A percentile compares a stretch with the other conserved stretches of the same genome.
Conservation (phyloP, 2,888 invertebrate genomes). For the Apoderus coryli region DNA sequence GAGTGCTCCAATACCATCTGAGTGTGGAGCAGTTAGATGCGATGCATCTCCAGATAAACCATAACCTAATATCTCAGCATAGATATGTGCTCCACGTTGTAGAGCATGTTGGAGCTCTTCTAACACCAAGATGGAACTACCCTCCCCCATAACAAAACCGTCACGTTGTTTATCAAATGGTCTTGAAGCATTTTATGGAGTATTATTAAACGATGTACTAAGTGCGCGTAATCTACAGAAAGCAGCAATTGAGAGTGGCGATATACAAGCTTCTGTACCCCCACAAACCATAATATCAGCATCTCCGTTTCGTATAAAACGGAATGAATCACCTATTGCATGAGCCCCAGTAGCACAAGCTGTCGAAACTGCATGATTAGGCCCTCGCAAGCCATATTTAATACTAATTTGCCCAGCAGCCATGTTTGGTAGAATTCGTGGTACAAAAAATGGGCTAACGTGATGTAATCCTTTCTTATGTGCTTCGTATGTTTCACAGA, state of each 20-base stretch:
- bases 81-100: constrained; percentile 60
- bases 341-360: constrained; percentile 97
- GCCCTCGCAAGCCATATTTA: constrained; percentile 74
- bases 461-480: constrained; percentile 73
- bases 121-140: constrained; percentile 74
- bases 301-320: constrained; percentile 68
- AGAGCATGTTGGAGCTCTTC: constrained; percentile 82
- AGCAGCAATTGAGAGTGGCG: constrained; percentile 78
- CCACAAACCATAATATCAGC: constrained; percentile 90
- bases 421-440: constrained; percentile 88
- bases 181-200: constrained; percentile 66
- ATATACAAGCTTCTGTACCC: constrained; percentile 81
- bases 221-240: constrained; percentile 83
- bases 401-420: constrained; percentile 91
- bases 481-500: constrained; percentile 62
- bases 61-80: constrained; percentile 88
- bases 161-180: constrained; percentile 87
- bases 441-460: constrained; percentile 91
- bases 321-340: constrained; percentile 79
- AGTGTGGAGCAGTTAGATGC: constrained; percentile 84
- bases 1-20: constrained; percentile 78
- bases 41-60: constrained; percentile 79
- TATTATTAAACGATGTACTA: constrained; percentile 70
- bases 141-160: constrained; percentile 99
- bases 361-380: constrained; percentile 87